These are phyloP conservation scores for Atta colombica DNA, from an alignment of 1,140 invertebrate genomes.

Conservation along the genomic window DNA sequence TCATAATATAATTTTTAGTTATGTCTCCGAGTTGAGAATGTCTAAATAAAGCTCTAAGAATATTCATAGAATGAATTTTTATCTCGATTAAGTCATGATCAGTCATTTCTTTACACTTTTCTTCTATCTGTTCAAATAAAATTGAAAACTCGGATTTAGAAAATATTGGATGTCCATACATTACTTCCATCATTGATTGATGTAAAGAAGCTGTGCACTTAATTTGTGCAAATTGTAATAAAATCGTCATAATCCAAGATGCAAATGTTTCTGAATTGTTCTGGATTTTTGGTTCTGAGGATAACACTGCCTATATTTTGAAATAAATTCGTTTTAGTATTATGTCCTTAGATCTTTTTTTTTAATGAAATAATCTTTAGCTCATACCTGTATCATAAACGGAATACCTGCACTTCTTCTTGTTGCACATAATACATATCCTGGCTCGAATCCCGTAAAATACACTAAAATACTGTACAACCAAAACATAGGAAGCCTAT, in stretches of 20 bases:
- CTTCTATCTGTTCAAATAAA: slow-evolving; percentile 27
- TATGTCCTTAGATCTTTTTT: neutral
- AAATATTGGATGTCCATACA: slow-evolving; percentile 77
- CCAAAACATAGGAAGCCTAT: slow-evolving; percentile 91
- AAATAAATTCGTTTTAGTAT: slow-evolving; percentile 20
- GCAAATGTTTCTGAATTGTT: slow-evolving; percentile 84
- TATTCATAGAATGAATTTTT: slow-evolving; percentile 94
- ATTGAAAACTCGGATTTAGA: slow-evolving; percentile 61
- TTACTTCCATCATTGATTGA: slow-evolving; percentile 69
- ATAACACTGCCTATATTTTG: slow-evolving; percentile 90
- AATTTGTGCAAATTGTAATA: slow-evolving; percentile 79
- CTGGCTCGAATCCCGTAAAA: slow-evolving; percentile 87
- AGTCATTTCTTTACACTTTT: slow-evolving; percentile 13
- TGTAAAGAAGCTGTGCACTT: slow-evolving; percentile 60
- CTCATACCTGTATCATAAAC: slow-evolving; percentile 93
- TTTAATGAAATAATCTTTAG: slow-evolving; percentile 9
- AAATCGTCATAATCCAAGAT: slow-evolving; percentile 88
- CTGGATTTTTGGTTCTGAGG: slow-evolving; percentile 88
- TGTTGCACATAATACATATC: slow-evolving; percentile 91
- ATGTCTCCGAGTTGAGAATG: slow-evolving; percentile 92
- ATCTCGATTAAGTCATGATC: slow-evolving; percentile 80
- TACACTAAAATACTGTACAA: slow-evolving; percentile 89
- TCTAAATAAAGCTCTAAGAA: slow-evolving; percentile 93
- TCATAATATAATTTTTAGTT: slow-evolving; percentile 90
- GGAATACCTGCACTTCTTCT: slow-evolving; percentile 96